Evolutionary conservation across 2,888 invertebrate species (phyloP), one percentile per base, ranked within the genome.

Genomic region (Hirtodrosophila confusa): DNA sequence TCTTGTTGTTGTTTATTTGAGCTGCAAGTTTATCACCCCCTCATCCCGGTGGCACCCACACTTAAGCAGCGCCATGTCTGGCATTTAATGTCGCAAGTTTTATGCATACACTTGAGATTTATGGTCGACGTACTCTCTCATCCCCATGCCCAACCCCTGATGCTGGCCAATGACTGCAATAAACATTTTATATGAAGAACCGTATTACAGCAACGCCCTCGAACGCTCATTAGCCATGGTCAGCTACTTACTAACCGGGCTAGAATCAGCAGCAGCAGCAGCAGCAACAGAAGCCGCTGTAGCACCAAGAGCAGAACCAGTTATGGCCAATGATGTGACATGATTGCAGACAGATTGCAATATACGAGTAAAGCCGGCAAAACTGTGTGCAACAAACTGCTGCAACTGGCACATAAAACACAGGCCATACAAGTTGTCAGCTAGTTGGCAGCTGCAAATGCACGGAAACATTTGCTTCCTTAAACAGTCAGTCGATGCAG

Each of bases 271-370:
- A 37, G 29, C 44, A 54, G 48, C 44, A 54, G 48, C 37, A 49
- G 68, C 31, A 45, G 53, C 33, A 36, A 35, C 35, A 35, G 29
- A 3, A 35, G 11, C 37, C 17, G n/a, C 39, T 44, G 29, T 8
- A 31, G 50, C 45, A 43, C 37, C 61, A 65, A 43, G 48, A 57
- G 57, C 64, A 71, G 74, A 80, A 80, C 80, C 80, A 83, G 80
- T 80, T 80, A 80, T 80, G 75, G 80, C 74, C 60, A 82, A 84
- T 80, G 86, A 85, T 82, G 85, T 86, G 85, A 85, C 85, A 85
- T 86, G 85, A 86, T 86, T 86, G 86, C 78, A 76, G 86, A 86
- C 85, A 85, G 85, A 85, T 85, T 85, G 85, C 85, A 79, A 85
- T 83, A 86, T 80, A 73, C 73, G 73, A 73, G 73, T 48, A 71